Evolutionary conservation across 2,888 invertebrate genomes (phyloP), one percentile per base, ranked within the genome.

Genomic region (Drosophila phalerata): DNA sequence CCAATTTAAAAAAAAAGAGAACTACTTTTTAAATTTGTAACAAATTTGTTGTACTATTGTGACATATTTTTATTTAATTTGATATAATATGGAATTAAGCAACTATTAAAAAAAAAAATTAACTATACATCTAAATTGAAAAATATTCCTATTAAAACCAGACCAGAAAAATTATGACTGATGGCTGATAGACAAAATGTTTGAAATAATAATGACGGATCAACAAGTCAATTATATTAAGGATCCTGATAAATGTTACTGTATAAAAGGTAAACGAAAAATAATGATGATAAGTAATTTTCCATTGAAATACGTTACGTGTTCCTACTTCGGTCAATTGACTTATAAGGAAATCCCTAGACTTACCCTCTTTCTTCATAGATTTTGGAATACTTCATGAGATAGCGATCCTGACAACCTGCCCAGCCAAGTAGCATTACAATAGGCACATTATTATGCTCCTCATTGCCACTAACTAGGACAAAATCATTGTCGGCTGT

Each of bases 391-490:
- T 97, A 97, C 90, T 96, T 97, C 80, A 95, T 94, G 58, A 97
- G 92, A 91, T 96, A 95, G 88, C 95, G 95, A 91, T 97, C 96
- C 91, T 95, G 94, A 90, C 96, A 96, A 40, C 96, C 96, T 53
- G 96, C 96, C 97, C 97, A 97, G 37, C 97, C 97, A 70, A 97
- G 93, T 17, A 97, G 91, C 72, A 97, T 92, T 32, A 96, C 95
- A 51, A 96, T 94, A 40, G 96, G 96, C 79, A 95, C 93, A 90
- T 94, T 94, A 45, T 93, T 93, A 76, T 95, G 94, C 80, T 94
- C 93, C 74, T 94, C 94, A 62, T 67, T 70, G 34, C 65, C 64
- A 28, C 62, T 78, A 10, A 94, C 93, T 85, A 94, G 94, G 37
- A 94, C 94, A 88, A 94, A 94, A 80, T 94, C 94, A 51, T 88